Base-by-base conservation (phyloP, 2,888 invertebrate genomes). In the Melieria omissa region DNA sequence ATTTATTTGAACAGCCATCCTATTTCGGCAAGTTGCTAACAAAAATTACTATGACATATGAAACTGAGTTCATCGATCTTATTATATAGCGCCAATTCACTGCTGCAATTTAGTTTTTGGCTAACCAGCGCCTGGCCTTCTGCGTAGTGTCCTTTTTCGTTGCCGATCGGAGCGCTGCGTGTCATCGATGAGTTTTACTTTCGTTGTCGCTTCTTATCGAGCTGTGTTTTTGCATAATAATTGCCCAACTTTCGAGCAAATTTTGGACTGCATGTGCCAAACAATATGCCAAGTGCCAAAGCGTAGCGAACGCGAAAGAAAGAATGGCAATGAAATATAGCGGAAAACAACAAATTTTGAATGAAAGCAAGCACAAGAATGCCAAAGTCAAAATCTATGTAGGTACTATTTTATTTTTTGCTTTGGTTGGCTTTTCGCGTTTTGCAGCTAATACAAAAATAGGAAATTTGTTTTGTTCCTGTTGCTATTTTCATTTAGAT, bases 151-250 rank as follows among this genome's bases (percentile, higher is more conserved):
- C 29, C 29, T 29, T 29, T 29, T 29, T 29, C 29, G 29, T 29
- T 29, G 29, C 29, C 2, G 29, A 29, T 29, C 29, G 3, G 29
- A 29, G 29, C 29, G 29, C 29, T 29, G 29, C 29, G 29, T 29
- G 29, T 29, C 29, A 29, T 29, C 29, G 29, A 29, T 29, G 29
- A 29, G 29, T 29, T 29, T 29, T 29, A 10, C 12, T 5, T 49
- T 12, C n/a, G 12, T 52, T 29, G n/a, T 5, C 42, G n/a, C 9
- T 10, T 47, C 29, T 66, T 47, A 46, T 58, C 41, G 4, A n/a
- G 46, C 41, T 45, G 47, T 5, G 47, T 61, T 14, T 69, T 61
- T 69, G 69, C 63, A 69, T 69, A 69, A 63, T 69, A 69, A 69
- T 69, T 63, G 63, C 55, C 57, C 46, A 63, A 69, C 55, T 8